Evolutionary conservation across 2,888 invertebrate genomes (phyloP), one percentile per base, ranked within the genome.

Genomic region (Opisthograptis luteolata): DNA sequence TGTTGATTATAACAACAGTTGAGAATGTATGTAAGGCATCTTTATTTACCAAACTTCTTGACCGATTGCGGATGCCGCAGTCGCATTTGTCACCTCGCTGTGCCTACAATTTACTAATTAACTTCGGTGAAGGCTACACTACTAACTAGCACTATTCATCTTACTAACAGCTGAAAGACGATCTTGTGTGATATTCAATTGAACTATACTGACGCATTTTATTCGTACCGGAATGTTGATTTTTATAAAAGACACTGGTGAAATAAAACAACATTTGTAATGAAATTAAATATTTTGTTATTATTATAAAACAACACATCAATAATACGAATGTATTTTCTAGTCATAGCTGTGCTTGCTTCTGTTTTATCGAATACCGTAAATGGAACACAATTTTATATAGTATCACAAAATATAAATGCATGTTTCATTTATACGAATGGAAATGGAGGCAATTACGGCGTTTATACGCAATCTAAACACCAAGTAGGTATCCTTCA

Each of bases 281-380:
- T 82, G 74, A 84, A 87, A 87, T 87, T 82, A 85, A 86, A 87
- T 81, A 83, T 79, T 83, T 85, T 82, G 81, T 88, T 87, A 84
- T 87, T 87, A 83, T 84, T 84, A 81, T 77, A 84, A 87, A 88
- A 87, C 85, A 87, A 86, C 84, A 87, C 84, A 80, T 81, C 66
- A 76, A 75, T 78, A 72, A 79, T 73, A 74, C 72, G 66, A 71
- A 84, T 87, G 86, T 89, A 89, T 89, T 89, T 88, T 84, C 88
- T 79, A 89, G 88, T 87, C 88, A 88, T 86, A 78, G 71, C 73
- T 68, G 76, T 75, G 74, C 64, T 71, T 44, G 53, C 50, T 50
- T 50, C 53, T 50, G 55, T 55, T 61, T 60, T 46, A 54, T 60
- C 56, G 39, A 63, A 35, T 20, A 40, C 30, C 30, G 37, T 43